These are phyloP conservation scores for Sussaba pulchella DNA, from an alignment of 2,888 invertebrate genomes.

Conservation along the genomic window DNA sequence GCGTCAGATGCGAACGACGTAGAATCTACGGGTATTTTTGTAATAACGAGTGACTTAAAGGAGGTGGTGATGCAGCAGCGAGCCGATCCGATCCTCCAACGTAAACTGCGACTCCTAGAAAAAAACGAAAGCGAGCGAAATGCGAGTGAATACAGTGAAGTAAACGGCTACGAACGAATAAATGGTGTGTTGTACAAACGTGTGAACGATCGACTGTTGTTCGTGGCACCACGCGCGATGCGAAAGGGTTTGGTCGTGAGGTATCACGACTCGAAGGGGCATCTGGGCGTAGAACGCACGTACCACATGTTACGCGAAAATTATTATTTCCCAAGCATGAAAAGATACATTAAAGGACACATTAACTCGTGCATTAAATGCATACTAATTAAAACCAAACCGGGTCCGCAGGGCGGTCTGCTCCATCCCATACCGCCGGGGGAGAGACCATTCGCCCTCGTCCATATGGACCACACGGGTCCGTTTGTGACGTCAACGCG, in stretches of 20 bases:
- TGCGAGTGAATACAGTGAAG: neutral
- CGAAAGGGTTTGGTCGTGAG: no score
- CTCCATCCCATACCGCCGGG: constrained; percentile 72
- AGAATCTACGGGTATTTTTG: no score
- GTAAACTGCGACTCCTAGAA: constrained; percentile 9
- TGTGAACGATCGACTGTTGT: no score
- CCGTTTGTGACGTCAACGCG: no score
- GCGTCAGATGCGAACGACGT: no score
- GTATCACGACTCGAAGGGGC: no score
- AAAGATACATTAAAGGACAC: constrained; percentile 65
- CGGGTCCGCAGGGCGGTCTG: constrained; percentile 65
- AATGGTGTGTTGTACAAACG: constrained; percentile 50
- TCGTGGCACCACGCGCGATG: no score
- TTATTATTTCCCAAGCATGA: constrained; percentile 70
- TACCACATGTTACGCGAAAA: constrained; percentile 44
- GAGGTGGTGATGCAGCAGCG: constrained; percentile 5
- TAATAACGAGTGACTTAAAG: no score
- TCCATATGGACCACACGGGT: no score
- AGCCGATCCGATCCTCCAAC: neutral
- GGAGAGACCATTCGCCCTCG: constrained; percentile 70
- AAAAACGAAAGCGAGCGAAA: constrained; percentile 8
- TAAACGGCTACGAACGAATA: constrained; percentile 30
- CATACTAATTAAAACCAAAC: constrained; percentile 62
- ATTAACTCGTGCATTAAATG: constrained; percentile 71
- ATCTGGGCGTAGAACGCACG: constrained; percentile 67